Evolutionary conservation across 2,888 invertebrate species (phyloP), one percentile per base, ranked within the genome.

Genomic region (Meandrusa payeni): DNA sequence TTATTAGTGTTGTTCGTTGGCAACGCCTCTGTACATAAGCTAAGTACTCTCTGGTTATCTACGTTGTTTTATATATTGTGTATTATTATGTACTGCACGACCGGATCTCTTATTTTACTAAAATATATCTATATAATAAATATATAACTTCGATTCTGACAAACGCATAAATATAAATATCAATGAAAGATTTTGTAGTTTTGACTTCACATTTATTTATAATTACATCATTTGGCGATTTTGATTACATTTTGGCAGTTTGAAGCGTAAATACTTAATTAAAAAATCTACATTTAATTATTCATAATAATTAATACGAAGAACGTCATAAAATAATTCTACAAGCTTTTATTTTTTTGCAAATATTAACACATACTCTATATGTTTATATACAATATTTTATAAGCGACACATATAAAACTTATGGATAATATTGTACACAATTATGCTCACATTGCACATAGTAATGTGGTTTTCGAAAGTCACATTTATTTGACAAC

Each of bases 161-260:
- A n/a, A n/a, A n/a, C n/a, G n/a, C n/a, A n/a, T n/a, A n/a, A n/a
- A n/a, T n/a, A n/a, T n/a, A n/a, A n/a, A n/a, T n/a, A 24, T 28
- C 3, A 50, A 42, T 41, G 31, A 33, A 10, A 10, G 12, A 38
- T 11, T 19, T 1, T 15, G 5, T 11, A n/a, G 13, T 32, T 24
- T 29, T 28, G 45, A 48, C 45, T 44, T 48, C 49, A 59, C 57
- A 57, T 64, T 58, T 55, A 59, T 54, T 61, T 43, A 51, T 38
- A 53, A 46, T 24, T 45, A 49, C 26, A 40, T 51, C 48, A 19
- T 44, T 47, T 38, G 43, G 50, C 55, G 53, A 52, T 43, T 48
- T 48, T 49, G 54, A 49, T 58, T 56, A 60, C 42, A 54, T 45
- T 54, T 52, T 60, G 57, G 59, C 64, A 60, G 57, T 54, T 43